These are phyloP conservation scores for Drosophila albomicans DNA, from an alignment of 1,140 invertebrate species.

Conservation along the genomic window DNA sequence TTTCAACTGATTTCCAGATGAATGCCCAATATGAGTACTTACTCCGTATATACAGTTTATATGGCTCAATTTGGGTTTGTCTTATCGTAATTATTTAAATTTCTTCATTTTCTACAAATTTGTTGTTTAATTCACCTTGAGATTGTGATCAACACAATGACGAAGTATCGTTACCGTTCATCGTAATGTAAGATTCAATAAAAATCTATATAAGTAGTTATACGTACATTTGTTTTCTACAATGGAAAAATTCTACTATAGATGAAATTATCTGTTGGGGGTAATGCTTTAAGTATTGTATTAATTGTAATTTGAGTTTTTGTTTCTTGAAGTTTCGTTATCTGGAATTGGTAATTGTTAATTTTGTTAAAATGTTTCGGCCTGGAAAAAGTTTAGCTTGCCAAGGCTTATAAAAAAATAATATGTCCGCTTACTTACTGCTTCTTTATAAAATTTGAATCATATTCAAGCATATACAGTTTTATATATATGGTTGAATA, in stretches of 20 bases:
- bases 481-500: conserved; percentile 30
- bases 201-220: conserved; percentile 53
- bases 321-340: conserved; percentile 7
- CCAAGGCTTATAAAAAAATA: conserved; percentile 81
- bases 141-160: conserved; percentile 11
- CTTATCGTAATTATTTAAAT: conserved; percentile 6
- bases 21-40: conserved; percentile 36
- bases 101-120: conserved; percentile 28
- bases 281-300: conserved; percentile 30
- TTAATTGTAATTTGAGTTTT: conserved; percentile 30
- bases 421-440: conserved; percentile 76
- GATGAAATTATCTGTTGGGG: conserved; percentile 55
- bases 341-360: conserved; percentile 54
- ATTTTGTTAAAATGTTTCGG: conserved; percentile 76
- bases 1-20: conserved; percentile 14
- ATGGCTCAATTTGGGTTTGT: conserved; percentile 19
- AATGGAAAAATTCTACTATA: conserved; percentile 79
- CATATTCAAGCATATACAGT: conserved; percentile 59
- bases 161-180: conserved; percentile 20
- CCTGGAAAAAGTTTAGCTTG: conserved; percentile 74
- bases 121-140: background rate
- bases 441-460: conserved; percentile 77
- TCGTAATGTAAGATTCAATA: conserved; percentile 38
- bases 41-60: conserved; percentile 47
- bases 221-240: conserved; percentile 66